A percentile compares a stretch with the other conserved stretches of the same genome.
Evolutionary conservation across 2,888 invertebrate genomes (phyloP).

Genomic region (Rhingia campestris): DNA sequence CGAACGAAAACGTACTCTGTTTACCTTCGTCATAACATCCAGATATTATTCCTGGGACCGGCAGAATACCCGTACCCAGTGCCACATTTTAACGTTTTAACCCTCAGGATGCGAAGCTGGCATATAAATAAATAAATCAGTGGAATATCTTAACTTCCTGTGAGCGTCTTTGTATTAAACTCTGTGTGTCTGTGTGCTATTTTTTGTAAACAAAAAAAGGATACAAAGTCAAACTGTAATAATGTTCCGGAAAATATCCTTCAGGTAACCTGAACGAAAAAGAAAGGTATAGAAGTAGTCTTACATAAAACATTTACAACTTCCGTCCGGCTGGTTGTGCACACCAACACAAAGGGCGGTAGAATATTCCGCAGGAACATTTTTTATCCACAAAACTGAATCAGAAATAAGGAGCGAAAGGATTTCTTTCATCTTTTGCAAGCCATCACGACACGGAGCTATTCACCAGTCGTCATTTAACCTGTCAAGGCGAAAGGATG

Average conservation of each 20-base stretch:
- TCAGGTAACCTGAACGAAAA: neutral
- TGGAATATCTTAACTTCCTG: constrained; percentile 59
- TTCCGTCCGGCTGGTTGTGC: constrained; percentile 44
- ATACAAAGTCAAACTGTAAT: constrained; percentile 7
- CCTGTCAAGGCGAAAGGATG: constrained; percentile 35
- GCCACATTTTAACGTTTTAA: constrained; percentile 41
- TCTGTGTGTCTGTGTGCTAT: neutral
- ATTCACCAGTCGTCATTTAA: constrained; percentile 34
- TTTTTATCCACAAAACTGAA: constrained; percentile 26
- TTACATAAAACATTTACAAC: constrained; percentile 63
- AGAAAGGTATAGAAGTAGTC: neutral
- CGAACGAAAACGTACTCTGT: constrained; percentile 13
- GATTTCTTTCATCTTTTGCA: constrained; percentile 31
- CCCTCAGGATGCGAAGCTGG: constrained; percentile 27
- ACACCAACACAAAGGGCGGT: neutral
- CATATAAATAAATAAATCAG: constrained; percentile 67
- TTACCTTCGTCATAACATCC: constrained; percentile 58
- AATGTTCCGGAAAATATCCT: constrained; percentile 34
- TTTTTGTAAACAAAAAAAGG: neutral
- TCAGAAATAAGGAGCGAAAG: constrained; percentile 18
- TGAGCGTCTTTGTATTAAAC: constrained; percentile 17
- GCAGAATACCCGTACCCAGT: constrained; percentile 6
- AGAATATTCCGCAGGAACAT: constrained; percentile 22
- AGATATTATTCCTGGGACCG: constrained; percentile 11
- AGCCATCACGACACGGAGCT: constrained; percentile 3